phyloP scores from a whole-genome alignment of 2,113 vertebrate genomes.

The Nerophis lumbriciformis region DNA sequence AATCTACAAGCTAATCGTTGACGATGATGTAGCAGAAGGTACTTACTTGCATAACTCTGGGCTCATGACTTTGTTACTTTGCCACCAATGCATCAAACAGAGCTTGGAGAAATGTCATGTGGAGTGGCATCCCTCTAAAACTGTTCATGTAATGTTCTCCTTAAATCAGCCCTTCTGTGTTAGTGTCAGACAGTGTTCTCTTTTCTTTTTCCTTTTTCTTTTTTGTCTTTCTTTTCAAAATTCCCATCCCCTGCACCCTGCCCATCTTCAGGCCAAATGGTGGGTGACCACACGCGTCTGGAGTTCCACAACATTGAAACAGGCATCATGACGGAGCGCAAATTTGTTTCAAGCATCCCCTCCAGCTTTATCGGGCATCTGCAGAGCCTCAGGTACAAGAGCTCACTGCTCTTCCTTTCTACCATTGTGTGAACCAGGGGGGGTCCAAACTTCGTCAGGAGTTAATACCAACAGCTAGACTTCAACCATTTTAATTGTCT shows the following conservation, averaged over 20 bases:
- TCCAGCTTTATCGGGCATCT: conserved; percentile 98
- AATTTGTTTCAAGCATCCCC: conserved; percentile 88
- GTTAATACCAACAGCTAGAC: too few species aligned
- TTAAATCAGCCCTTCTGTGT: conserved; percentile 69
- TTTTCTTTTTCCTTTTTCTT: conserved; percentile 59
- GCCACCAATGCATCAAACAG: conserved; percentile 6
- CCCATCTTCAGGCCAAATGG: conserved; percentile 86
- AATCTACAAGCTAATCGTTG: conserved; percentile 93
- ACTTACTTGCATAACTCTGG: conserved; percentile 58
- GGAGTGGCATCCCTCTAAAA: conserved; percentile 48
- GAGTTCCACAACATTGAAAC: conserved; percentile 99
- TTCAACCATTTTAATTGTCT: too few species aligned
- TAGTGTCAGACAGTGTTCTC: conserved; percentile 70
- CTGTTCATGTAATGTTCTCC: conserved; percentile 56
- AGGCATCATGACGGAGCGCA: conserved; percentile 94
- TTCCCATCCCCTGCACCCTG: conserved; percentile 63
- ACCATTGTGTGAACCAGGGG: too few species aligned
- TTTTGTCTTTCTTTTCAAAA: conserved; percentile 68
- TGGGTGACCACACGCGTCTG: conserved; percentile 96
- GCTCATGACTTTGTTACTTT: conserved; percentile 30
- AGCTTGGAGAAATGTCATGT: conserved; percentile 17
- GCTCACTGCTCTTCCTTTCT: too few species aligned
- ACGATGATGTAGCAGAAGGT: conserved; percentile 98
- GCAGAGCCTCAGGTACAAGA: conserved; percentile 81
- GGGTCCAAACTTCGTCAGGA: too few species aligned